Evolutionary conservation across 2,113 vertebrate species (phyloP).

Genomic region (Isichthys henryi): DNA sequence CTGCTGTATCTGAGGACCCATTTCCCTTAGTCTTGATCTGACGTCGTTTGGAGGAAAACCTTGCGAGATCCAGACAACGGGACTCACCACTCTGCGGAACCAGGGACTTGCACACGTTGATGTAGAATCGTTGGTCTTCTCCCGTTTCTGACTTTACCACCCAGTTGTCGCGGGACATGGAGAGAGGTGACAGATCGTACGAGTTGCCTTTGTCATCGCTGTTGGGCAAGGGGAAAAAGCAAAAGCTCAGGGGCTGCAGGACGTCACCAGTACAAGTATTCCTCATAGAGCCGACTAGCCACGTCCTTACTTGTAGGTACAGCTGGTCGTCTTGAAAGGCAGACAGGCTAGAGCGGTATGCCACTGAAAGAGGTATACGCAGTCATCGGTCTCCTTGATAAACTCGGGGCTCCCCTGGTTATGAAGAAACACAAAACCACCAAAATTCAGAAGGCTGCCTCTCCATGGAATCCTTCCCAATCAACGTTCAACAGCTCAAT

Average conservation of each 20-base stretch:
- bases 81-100: constrained; percentile 64
- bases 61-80: background rate
- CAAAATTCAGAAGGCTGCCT: background rate
- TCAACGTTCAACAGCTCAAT: background rate
- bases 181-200: constrained; percentile 82
- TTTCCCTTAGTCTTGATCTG: background rate
- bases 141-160: constrained; percentile 55
- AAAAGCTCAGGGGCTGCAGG: background rate
- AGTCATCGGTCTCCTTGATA: constrained; percentile 82
- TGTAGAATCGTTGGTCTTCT: constrained; percentile 58
- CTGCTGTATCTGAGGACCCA: background rate
- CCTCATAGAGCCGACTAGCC: background rate
- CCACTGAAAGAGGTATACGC: constrained; percentile 89
- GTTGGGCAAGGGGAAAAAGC: background rate
- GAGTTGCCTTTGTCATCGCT: constrained; percentile 74
- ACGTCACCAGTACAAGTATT: background rate
- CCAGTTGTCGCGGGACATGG: constrained; percentile 75
- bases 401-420: constrained; percentile 69
- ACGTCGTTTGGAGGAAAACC: background rate
- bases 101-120: constrained; percentile 88
- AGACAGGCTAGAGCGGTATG: constrained; percentile 77
- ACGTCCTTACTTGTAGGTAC: constrained; percentile 76
- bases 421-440: constrained; percentile 15
- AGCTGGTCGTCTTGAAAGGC: constrained; percentile 72
- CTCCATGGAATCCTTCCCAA: background rate